These are phyloP conservation scores for Andrena cerasifolii DNA, from an alignment of 1,140 invertebrate species.

Conservation along the genomic window DNA sequence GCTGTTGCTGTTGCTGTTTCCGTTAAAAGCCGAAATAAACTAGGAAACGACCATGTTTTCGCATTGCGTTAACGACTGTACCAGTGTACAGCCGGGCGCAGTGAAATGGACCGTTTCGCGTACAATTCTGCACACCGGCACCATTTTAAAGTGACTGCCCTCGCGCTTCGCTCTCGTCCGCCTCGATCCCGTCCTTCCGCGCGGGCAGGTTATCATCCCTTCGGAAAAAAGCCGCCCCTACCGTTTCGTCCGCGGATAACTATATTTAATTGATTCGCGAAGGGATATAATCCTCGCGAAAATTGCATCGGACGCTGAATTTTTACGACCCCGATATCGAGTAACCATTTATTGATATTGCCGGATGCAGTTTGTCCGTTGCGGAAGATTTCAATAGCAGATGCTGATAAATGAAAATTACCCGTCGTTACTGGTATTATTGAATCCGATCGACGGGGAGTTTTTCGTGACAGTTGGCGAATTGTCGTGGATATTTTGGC, in stretches of 20 bases:
- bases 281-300: constrained; percentile 15
- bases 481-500: no score
- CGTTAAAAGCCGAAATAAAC: constrained; percentile 61
- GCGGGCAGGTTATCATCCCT: background rate
- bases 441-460: no score
- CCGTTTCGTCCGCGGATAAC: constrained; percentile 3
- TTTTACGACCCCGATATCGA: constrained; percentile 3
- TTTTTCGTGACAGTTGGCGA: no score
- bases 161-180: constrained; percentile 30
- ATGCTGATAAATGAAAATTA: constrained; percentile 1
- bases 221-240: constrained; percentile 8
- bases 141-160: constrained; percentile 54
- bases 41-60: constrained; percentile 44
- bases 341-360: constrained; percentile 10
- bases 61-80: constrained; percentile 58
- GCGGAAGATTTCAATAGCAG: background rate
- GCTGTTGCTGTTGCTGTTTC: constrained; percentile 49
- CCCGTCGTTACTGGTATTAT: background rate
- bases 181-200: constrained; percentile 9
- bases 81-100: constrained; percentile 4
- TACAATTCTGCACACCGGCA: constrained; percentile 10
- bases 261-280: constrained; percentile 30
- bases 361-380: background rate
- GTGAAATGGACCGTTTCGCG: constrained; percentile 63
- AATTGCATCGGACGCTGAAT: background rate